phyloP scores from a whole-genome alignment of 2,888 invertebrate genomes.

The Muschampia plurimacula region DNA sequence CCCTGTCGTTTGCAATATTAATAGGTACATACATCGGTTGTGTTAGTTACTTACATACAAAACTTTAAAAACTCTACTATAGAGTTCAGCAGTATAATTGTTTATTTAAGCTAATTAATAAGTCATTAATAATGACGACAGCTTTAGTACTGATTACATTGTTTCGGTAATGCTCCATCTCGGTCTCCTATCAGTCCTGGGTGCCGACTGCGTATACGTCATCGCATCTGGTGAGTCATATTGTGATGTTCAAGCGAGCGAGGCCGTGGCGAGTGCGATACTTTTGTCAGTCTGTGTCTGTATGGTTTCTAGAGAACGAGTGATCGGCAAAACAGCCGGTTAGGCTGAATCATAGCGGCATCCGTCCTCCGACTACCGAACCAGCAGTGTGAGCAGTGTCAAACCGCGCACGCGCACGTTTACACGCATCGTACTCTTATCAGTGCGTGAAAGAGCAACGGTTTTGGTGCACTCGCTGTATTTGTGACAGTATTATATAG shows the following conservation, averaged over 20 bases:
- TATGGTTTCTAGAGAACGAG: conserved; percentile 65
- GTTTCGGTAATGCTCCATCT: conserved; percentile 7
- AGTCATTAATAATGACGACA: background rate
- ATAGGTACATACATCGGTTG: no score
- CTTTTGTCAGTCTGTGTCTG: conserved; percentile 52
- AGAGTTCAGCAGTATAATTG: background rate
- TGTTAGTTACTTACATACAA: no score
- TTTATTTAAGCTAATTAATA: background rate
- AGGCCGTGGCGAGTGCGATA: conserved; percentile 49
- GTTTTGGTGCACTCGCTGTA: conserved; percentile 54
- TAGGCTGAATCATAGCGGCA: conserved; percentile 68
- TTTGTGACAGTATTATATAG: conserved; percentile 30
- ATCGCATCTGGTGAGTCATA: conserved; percentile 59
- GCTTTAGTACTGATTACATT: conserved; percentile 7
- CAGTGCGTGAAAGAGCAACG: conserved; percentile 71
- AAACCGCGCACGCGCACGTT: conserved; percentile 71
- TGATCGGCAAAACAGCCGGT: conserved; percentile 60
- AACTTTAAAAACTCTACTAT: background rate
- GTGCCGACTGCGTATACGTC: conserved; percentile 50
- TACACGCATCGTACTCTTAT: conserved; percentile 67
- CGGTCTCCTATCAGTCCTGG: conserved; percentile 7
- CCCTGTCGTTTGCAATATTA: no score
- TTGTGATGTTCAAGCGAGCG: conserved; percentile 41
- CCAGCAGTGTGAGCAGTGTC: conserved; percentile 53
- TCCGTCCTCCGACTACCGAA: conserved; percentile 62